These are phyloP conservation scores for Galerucella pusilla DNA, from an alignment of 2,888 invertebrate species.

Conservation along the genomic window DNA sequence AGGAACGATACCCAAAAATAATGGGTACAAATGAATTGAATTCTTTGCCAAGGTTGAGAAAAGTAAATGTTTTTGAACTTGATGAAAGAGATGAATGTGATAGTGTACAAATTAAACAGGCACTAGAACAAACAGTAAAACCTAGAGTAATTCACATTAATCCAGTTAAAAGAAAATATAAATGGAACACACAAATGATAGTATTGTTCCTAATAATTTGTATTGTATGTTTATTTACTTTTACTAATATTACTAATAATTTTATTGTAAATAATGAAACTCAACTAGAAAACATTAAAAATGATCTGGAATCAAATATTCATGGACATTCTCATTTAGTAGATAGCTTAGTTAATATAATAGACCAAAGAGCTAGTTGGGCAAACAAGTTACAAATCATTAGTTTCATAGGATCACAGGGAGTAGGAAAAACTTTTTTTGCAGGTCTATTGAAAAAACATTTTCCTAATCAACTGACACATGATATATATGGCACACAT, in stretches of 20 bases:
- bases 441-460: slow-evolving; percentile 53
- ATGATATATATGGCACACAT: slow-evolving; percentile 46
- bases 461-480: slow-evolving; percentile 46
- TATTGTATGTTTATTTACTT: slow-evolving; percentile 21
- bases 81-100: neutral
- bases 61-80: neutral
- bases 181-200: slow-evolving; percentile 6
- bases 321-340: slow-evolving; percentile 49
- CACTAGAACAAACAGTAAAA: slow-evolving; percentile 8
- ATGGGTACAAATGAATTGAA: slow-evolving; percentile 14
- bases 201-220: slow-evolving; percentile 15
- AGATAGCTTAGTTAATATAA: slow-evolving; percentile 42
- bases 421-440: slow-evolving; percentile 58
- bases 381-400: slow-evolving; percentile 47
- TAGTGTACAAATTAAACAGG: neutral
- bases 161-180: slow-evolving; percentile 23
- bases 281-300: slow-evolving; percentile 43
- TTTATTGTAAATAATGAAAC: slow-evolving; percentile 38
- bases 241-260: slow-evolving; percentile 12
- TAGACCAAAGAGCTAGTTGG: slow-evolving; percentile 46
- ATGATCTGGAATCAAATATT: slow-evolving; percentile 46
- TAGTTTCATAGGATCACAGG: slow-evolving; percentile 55
- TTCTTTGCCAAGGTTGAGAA: slow-evolving; percentile 6
- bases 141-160: slow-evolving; percentile 24
- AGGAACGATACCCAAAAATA: slow-evolving; percentile 28